Evolutionary conservation across 2,888 invertebrate genomes (phyloP).

Genomic region (Synergus gifuensis): DNA sequence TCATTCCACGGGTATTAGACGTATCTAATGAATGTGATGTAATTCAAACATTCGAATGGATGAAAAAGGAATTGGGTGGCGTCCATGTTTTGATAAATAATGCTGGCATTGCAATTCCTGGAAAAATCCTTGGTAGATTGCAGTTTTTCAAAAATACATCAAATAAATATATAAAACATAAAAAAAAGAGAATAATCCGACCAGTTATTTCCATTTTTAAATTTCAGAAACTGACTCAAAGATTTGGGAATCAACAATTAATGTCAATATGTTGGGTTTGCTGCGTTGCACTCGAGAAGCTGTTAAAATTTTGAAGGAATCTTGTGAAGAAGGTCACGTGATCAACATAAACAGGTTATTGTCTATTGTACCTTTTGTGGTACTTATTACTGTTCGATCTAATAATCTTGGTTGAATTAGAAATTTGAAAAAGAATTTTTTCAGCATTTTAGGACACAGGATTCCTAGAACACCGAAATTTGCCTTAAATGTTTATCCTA

Average conservation of each 20-base stretch:
- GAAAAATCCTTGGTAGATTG: conserved; percentile 59
- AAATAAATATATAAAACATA: neutral
- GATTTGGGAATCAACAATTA: conserved; percentile 42
- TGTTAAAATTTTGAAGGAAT: conserved; percentile 57
- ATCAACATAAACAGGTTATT: conserved; percentile 59
- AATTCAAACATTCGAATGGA: conserved; percentile 68
- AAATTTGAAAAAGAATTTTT: conserved; percentile 5
- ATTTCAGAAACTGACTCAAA: neutral
- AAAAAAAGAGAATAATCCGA: too few species aligned
- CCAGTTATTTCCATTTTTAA: neutral
- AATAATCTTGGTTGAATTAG: neutral
- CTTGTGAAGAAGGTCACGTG: conserved; percentile 57
- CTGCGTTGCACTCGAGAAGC: conserved; percentile 59
- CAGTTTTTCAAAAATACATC: conserved; percentile 1
- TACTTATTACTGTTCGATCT: neutral
- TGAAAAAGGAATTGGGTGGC: conserved; percentile 69
- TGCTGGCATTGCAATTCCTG: conserved; percentile 66
- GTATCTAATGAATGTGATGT: conserved; percentile 71
- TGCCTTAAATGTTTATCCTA: conserved; percentile 79
- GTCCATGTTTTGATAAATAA: conserved; percentile 75
- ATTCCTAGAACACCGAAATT: conserved; percentile 74
- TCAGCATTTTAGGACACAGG: conserved; percentile 76
- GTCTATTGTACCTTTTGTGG: neutral
- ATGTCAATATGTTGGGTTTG: conserved; percentile 59
- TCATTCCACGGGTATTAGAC: conserved; percentile 67